Base-by-base conservation (phyloP, 2,888 invertebrate species). In the Tetheella fluctuosa region DNA sequence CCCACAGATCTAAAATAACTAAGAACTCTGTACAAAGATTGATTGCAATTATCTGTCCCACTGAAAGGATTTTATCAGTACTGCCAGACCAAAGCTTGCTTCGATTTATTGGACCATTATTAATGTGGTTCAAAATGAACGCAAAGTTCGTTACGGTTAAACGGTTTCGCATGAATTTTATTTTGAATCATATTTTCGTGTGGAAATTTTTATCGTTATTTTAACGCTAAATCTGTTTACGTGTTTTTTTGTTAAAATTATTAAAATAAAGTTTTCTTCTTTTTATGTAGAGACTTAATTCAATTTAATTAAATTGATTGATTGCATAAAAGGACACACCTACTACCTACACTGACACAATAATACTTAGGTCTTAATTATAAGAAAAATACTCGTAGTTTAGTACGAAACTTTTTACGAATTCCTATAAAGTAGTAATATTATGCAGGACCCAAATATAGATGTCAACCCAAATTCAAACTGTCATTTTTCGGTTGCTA, bases 41-140 rank as follows among this genome's bases (percentile, higher is more conserved):
- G 48, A 48, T 48, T 48, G 48, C 48, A 48, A 48, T 48, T 48
- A 48, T 48, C 48, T 15, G 48, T 48, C 20, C 48, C 48, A 48
- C 39, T 39, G 20, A 20, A 20, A 20, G 48, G 20, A 20, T 48
- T 48, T 48, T 48, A 48, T 48, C 48, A 10, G 48, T 20, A 17
- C 20, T 10, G 10, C 48, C 20, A 48, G 48, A 48, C 20, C 39
- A 7, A 37, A 15, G 17, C 17, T 48, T 48, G 48, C 48, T 48
- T 48, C 48, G n/a, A 48, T 48, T 48, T 48, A 48, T 48, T 48
- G 48, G 20, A 20, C 48, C 48, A 20, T 48, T 48, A 48, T 20
- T 48, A 48, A 48, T 48, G 48, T 20, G 10, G 20, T 20, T 20
- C 10, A 13, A 13, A 30, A 48, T 48, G 20, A 48, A 48, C 48